Percentiles rank a stretch among this genome's conserved stretches.
These are phyloP conservation scores for Entelurus aequoreus DNA, from an alignment of 2,113 vertebrate genomes.

Conservation along the genomic window DNA sequence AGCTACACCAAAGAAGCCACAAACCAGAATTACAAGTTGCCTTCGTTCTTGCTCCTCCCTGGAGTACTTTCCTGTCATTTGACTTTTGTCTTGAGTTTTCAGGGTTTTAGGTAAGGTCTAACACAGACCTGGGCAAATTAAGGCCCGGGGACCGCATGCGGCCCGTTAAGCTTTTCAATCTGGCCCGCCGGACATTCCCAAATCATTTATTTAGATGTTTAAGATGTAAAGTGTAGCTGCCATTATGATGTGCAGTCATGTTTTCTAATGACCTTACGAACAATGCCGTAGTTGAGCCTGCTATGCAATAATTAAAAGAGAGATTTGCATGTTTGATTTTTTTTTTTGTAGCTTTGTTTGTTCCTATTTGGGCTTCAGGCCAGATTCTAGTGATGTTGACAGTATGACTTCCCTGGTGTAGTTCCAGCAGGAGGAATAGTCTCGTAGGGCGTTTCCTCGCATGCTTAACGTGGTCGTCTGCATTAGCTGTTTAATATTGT, in stretches of 20 bases:
- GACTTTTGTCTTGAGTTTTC: too few relatives aligned
- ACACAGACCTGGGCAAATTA: background rate
- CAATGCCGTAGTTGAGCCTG: background rate
- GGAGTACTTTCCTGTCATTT: background rate
- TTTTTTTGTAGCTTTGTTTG: slow-evolving; percentile 41
- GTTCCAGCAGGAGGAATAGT: background rate
- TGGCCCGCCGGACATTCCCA: too few relatives aligned
- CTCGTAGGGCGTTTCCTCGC: background rate
- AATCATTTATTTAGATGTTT: too few relatives aligned
- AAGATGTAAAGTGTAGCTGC: too few relatives aligned
- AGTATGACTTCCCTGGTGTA: slow-evolving; percentile 31
- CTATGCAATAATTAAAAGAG: too few relatives aligned
- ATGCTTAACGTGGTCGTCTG: background rate
- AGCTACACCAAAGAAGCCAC: background rate
- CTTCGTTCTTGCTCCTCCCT: background rate
- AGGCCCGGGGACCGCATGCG: too few relatives aligned
- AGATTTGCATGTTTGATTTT: slow-evolving; percentile 18
- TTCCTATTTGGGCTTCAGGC: slow-evolving; percentile 24
- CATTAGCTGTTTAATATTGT: slow-evolving; percentile 8
- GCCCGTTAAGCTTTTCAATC: too few relatives aligned
- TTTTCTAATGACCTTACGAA: background rate
- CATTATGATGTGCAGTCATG: too few relatives aligned
- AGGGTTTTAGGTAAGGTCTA: background rate
- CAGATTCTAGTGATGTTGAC: slow-evolving; percentile 21
- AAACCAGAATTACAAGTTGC: slow-evolving; percentile 28